These are phyloP conservation scores for Blera fallax DNA, from an alignment of 2,888 invertebrate species.

Conservation along the genomic window DNA sequence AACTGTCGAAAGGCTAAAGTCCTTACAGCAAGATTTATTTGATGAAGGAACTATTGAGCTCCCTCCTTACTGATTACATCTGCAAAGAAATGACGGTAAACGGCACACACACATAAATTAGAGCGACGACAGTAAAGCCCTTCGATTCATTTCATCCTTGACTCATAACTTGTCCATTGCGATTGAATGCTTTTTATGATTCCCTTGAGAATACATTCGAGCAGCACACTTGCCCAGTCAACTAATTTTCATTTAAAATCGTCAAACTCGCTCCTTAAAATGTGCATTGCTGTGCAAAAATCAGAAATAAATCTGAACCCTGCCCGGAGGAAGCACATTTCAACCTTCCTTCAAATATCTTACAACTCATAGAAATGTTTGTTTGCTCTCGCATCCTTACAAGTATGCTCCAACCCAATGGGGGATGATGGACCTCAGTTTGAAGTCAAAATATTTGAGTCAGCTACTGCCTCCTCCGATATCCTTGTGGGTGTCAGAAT, in stretches of 20 bases:
- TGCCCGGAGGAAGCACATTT: background rate
- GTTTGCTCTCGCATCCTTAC: background rate
- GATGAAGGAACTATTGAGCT: too few species aligned
- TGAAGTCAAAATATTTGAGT: slow-evolving; percentile 48
- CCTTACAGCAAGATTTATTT: too few species aligned
- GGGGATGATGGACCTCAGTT: background rate
- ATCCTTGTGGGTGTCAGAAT: slow-evolving; percentile 27
- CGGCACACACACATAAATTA: too few species aligned
- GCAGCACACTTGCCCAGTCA: background rate
- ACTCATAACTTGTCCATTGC: too few species aligned
- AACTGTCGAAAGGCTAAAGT: too few species aligned
- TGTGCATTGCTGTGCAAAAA: background rate
- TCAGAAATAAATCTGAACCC: background rate
- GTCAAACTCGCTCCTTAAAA: background rate
- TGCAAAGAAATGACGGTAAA: too few species aligned
- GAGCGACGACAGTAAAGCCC: too few species aligned
- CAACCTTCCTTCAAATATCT: background rate
- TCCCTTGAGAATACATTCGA: background rate
- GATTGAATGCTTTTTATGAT: too few species aligned
- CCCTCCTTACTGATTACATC: too few species aligned
- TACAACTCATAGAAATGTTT: background rate
- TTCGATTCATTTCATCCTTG: too few species aligned
- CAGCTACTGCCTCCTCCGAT: slow-evolving; percentile 30
- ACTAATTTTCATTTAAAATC: background rate
- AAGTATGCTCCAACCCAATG: background rate